These are phyloP conservation scores for Ectemnius lituratus DNA, from an alignment of 2,888 invertebrate species.

Conservation along the genomic window DNA sequence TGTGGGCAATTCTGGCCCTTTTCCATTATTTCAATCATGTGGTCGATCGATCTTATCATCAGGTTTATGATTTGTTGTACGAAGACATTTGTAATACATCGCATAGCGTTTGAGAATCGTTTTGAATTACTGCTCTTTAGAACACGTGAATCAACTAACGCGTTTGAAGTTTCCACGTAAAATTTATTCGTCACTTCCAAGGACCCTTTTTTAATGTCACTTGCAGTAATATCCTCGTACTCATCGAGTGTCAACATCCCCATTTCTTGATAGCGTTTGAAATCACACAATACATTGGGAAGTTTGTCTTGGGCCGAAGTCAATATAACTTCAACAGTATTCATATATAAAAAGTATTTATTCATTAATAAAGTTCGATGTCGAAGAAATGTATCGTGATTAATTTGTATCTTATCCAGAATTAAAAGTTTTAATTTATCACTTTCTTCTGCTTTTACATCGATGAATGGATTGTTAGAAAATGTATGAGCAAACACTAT, in stretches of 20 bases:
- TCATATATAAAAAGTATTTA: slow-evolving; percentile 68
- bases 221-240: slow-evolving; percentile 65
- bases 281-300: slow-evolving; percentile 74
- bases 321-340: slow-evolving; percentile 63
- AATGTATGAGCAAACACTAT: slow-evolving; percentile 20
- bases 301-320: slow-evolving; percentile 72
- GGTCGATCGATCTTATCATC: slow-evolving; percentile 84
- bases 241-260: slow-evolving; percentile 63
- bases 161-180: slow-evolving; percentile 51
- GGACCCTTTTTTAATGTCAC: slow-evolving; percentile 74
- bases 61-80: slow-evolving; percentile 83
- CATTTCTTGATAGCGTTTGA: slow-evolving; percentile 59
- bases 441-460: background rate
- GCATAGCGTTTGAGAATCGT: slow-evolving; percentile 73
- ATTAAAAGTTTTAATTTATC: background rate
- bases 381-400: slow-evolving; percentile 46
- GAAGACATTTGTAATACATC: slow-evolving; percentile 78
- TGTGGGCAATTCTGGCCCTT: slow-evolving; percentile 81
- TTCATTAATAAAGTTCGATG: slow-evolving; percentile 49
- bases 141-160: slow-evolving; percentile 31
- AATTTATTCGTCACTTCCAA: slow-evolving; percentile 72
- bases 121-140: slow-evolving; percentile 65
- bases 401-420: background rate
- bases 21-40: slow-evolving; percentile 81
- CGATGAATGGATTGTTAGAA: background rate